Conservation (phyloP, 2,888 invertebrate species). For the Thymelicus lineola region DNA sequence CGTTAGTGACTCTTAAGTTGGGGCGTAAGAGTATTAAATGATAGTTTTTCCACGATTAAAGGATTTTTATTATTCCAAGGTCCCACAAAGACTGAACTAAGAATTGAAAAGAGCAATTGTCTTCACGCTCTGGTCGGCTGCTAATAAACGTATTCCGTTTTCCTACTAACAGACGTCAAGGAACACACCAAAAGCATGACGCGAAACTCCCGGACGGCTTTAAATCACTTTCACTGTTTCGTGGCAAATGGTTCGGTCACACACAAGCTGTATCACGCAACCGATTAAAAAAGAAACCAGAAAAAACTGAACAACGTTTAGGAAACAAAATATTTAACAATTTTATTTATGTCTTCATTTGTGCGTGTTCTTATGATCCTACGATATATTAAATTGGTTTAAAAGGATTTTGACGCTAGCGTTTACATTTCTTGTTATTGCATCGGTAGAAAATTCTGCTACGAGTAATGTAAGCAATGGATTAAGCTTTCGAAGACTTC, state of each 20-base stretch:
- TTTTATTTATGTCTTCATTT: too few species aligned
- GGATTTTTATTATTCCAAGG: neutral
- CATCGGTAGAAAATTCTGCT: neutral
- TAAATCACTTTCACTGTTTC: slow-evolving; percentile 19
- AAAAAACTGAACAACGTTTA: neutral
- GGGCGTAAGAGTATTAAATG: too few species aligned
- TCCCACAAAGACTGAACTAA: too few species aligned
- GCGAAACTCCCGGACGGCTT: neutral
- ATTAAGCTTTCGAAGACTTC: neutral
- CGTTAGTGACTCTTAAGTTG: too few species aligned
- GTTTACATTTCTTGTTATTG: too few species aligned
- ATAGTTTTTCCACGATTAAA: neutral
- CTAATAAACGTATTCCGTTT: neutral
- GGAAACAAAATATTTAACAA: neutral
- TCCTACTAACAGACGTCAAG: neutral
- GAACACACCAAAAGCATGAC: neutral
- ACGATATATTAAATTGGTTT: too few species aligned
- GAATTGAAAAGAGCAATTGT: neutral
- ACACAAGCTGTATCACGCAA: slow-evolving; percentile 20
- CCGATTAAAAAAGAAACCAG: slow-evolving; percentile 6
- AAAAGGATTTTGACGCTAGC: too few species aligned
- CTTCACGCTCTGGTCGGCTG: neutral
- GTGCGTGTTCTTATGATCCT: too few species aligned
- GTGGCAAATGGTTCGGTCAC: slow-evolving; percentile 18
- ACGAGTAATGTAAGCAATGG: neutral